Conservation (phyloP, 2,888 invertebrate genomes). For the Erynnis tages region DNA sequence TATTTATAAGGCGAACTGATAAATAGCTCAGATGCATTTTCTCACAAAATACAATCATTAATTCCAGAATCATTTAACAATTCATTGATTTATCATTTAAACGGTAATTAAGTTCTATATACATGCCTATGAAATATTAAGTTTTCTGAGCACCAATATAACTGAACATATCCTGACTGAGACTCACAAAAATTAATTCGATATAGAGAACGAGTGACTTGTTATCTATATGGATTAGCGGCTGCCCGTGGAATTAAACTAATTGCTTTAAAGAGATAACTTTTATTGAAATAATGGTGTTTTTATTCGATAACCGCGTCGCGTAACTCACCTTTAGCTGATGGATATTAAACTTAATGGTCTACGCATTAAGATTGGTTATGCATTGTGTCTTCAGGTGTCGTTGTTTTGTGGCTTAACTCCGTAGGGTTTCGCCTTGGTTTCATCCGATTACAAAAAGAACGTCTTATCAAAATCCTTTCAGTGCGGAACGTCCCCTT, state of each 20-base stretch:
- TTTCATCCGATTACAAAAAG: constrained; percentile 22
- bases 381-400: neutral
- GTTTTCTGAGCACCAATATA: neutral
- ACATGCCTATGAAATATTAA: neutral
- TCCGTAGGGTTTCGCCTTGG: constrained; percentile 17
- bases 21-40: no score
- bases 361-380: neutral
- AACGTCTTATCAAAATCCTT: constrained; percentile 21
- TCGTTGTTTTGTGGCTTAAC: constrained; percentile 23
- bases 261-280: constrained; percentile 74
- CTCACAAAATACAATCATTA: no score
- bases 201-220: constrained; percentile 56
- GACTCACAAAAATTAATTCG: constrained; percentile 59
- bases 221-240: constrained; percentile 73
- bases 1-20: no score
- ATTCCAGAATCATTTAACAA: no score
- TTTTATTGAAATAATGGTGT: constrained; percentile 70
- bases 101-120: no score
- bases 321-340: neutral
- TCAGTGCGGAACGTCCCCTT: constrained; percentile 16
- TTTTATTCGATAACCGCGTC: constrained; percentile 49
- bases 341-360: constrained; percentile 1
- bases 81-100: no score
- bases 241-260: constrained; percentile 61
- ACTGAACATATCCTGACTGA: neutral